Percentiles rank a stretch among this genome's conserved stretches.
phyloP scores from a whole-genome alignment of 2,113 vertebrate species.

The Campylorhamphus procurvoides region DNA sequence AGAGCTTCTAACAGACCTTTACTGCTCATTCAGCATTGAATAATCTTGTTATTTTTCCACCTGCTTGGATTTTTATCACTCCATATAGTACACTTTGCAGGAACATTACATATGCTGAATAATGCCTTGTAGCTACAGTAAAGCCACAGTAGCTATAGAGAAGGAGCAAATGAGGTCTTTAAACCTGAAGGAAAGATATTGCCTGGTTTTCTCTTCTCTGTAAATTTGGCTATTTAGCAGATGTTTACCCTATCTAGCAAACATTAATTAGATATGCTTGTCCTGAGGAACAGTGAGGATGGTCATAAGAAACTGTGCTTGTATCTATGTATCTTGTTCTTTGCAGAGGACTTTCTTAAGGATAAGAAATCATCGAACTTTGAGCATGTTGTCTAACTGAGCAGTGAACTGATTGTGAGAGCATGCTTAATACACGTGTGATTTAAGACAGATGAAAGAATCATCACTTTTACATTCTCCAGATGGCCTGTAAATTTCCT shows the following conservation, averaged over 20 bases:
- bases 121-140: not conserved
- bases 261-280: not conserved
- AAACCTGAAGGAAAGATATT: not conserved
- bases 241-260: not conserved
- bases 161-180: not conserved
- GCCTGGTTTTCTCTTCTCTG: not conserved
- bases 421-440: not conserved
- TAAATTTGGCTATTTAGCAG: not conserved
- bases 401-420: not conserved
- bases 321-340: not conserved
- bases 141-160: not conserved
- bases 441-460: constrained; percentile 21
- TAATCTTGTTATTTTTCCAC: not conserved
- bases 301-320: not conserved
- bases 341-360: not conserved
- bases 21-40: not conserved
- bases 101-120: not conserved
- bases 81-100: not conserved
- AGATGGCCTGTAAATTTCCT: not conserved
- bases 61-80: not conserved
- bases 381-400: not conserved
- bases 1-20: not conserved
- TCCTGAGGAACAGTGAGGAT: not conserved
- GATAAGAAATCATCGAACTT: not conserved
- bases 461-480: not conserved